These are phyloP conservation scores for Epizoanthus fatuus DNA, from an alignment of 92 coral and sea anemone species.

Conservation along the genomic window DNA sequence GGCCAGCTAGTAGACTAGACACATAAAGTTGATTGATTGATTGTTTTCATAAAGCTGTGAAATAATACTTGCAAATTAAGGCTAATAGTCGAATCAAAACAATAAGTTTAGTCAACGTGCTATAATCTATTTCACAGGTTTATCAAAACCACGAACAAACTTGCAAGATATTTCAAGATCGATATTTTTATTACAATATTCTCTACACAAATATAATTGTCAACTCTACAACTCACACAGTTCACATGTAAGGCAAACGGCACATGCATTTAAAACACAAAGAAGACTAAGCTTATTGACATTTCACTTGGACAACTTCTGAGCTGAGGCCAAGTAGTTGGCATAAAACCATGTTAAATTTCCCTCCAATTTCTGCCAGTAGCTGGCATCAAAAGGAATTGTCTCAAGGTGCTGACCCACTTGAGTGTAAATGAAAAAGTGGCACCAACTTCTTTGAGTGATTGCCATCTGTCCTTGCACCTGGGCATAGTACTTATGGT, in stretches of 20 bases:
- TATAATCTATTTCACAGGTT: too few species aligned
- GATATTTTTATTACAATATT: too few species aligned
- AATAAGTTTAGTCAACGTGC: too few species aligned
- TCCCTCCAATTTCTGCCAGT: conserved; percentile 55
- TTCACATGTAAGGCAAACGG: neutral
- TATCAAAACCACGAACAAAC: too few species aligned
- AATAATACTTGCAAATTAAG: too few species aligned
- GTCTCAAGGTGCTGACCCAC: conserved; percentile 45
- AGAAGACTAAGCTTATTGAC: neutral
- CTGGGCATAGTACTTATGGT: conserved; percentile 67
- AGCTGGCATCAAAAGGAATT: conserved; percentile 20
- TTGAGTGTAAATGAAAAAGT: conserved; percentile 53
- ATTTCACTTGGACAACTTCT: neutral
- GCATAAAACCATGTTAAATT: conserved; percentile 58
- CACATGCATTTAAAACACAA: neutral
- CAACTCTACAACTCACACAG: neutral
- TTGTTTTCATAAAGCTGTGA: too few species aligned
- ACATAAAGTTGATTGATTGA: too few species aligned
- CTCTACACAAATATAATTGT: too few species aligned
- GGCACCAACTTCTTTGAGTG: conserved; percentile 59
- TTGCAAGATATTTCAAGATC: too few species aligned
- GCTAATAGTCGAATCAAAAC: too few species aligned
- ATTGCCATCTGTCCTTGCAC: conserved; percentile 66
- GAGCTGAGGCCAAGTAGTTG: conserved; percentile 38
- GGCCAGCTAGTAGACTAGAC: neutral